Evolutionary conservation across 2,888 invertebrate species (phyloP), one percentile per base, ranked within the genome.

Genomic region (Lacanobia oleracea): DNA sequence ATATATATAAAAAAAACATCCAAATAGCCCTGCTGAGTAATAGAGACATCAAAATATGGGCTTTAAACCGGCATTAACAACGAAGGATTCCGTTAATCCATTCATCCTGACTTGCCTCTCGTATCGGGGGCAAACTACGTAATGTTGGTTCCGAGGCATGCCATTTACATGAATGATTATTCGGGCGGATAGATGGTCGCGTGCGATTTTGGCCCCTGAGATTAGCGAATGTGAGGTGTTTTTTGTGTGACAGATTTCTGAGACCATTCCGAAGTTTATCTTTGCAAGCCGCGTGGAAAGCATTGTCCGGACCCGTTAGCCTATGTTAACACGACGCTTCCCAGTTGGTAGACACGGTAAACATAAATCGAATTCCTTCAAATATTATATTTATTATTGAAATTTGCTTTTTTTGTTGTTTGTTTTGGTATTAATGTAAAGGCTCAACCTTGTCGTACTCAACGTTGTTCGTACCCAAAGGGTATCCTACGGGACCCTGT

Each of bases 81-180:
- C 90, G 87, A 90, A 88, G 85, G 83, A 87, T 91, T 89, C 81
- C 83, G 87, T 88, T 91, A 92, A 93, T 93, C 91, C 91, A 91
- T 93, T 91, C 91, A 91, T 91, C 88, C 91, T 87, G 89, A 89
- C 89, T 91, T 89, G 85, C 88, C 85, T 89, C 88, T 88, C 86
- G 86, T 87, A 92, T 93, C 87, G 90, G 88, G 90, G 89, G 90
- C 90, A 92, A 93, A 93, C 94, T 93, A 92, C 91, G 90, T 90
- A 91, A 93, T 91, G 91, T 91, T 88, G 90, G 90, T 91, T 91
- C 90, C 86, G 89, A 91, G 91, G 92, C 91, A 92, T 91, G 89
- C 90, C 91, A 94, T 94, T 94, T 94, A 93, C 93, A 94, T 94
- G 92, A 94, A 93, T 94, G 93, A 93, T 94, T 93, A 93, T 93